Percentiles rank a stretch among this genome's conserved stretches.
These are phyloP conservation scores for Craniophora ligustri DNA, from an alignment of 2,888 invertebrate species.

Conservation along the genomic window DNA sequence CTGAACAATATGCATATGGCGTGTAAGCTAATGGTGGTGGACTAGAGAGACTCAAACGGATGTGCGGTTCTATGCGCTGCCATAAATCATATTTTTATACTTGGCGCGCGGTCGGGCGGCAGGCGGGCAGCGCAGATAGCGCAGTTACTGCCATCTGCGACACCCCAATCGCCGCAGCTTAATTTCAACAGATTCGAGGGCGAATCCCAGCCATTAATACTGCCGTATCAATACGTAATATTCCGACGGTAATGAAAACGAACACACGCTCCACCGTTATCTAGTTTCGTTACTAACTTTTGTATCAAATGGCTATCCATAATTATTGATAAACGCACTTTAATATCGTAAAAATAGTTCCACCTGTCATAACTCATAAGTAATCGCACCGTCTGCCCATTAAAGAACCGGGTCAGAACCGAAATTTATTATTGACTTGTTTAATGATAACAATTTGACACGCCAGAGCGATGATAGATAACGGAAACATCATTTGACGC, in stretches of 20 bases:
- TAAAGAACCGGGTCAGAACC: conserved; percentile 53
- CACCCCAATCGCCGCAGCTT: conserved; percentile 81
- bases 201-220: conserved; percentile 79
- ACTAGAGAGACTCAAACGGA: conserved; percentile 69
- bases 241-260: conserved; percentile 52
- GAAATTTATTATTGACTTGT: conserved; percentile 70
- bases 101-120: conserved; percentile 71
- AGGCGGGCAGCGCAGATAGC: conserved; percentile 64
- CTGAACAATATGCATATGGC: conserved; percentile 64
- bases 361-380: conserved; percentile 46
- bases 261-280: conserved; percentile 38
- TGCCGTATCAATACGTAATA: conserved; percentile 69
- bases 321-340: conserved; percentile 38
- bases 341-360: conserved; percentile 44
- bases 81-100: conserved; percentile 85
- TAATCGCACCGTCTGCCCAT: conserved; percentile 46
- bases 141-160: conserved; percentile 85
- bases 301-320: conserved; percentile 31
- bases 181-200: conserved; percentile 82
- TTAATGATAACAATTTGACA: conserved; percentile 81
- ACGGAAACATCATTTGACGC: conserved; percentile 80
- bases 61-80: conserved; percentile 69
- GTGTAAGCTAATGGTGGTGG: conserved; percentile 68
- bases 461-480: conserved; percentile 82
- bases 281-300: conserved; percentile 26